These are phyloP conservation scores for Psophia crepitans DNA, from an alignment of 2,113 vertebrate genomes.

Conservation along the genomic window DNA sequence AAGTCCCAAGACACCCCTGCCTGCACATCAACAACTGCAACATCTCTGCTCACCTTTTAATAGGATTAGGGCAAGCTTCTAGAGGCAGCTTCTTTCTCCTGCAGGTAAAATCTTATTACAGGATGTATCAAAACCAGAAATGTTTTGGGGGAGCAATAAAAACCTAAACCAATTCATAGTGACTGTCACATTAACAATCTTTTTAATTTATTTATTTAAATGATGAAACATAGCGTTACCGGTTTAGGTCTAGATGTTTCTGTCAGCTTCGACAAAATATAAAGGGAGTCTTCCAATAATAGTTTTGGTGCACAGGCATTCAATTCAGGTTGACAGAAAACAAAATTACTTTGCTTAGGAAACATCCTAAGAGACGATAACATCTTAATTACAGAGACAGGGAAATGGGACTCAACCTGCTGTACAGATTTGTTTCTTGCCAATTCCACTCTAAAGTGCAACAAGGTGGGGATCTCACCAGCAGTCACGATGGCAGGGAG, in stretches of 20 bases:
- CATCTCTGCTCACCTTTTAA: not conserved
- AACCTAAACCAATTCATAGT: not conserved
- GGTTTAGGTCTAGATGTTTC: not conserved
- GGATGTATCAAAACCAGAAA: not conserved
- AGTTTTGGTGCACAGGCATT: not conserved
- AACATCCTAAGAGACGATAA: not conserved
- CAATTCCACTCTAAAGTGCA: not conserved
- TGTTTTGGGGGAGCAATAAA: slow-evolving; percentile 14
- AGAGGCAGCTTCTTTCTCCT: slow-evolving; percentile 7
- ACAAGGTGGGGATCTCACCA: accelerated
- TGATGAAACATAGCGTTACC: not conserved
- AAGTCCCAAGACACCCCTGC: not conserved
- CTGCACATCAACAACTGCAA: not conserved
- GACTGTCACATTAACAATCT: not conserved
- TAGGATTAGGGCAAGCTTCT: not conserved
- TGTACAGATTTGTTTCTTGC: not conserved
- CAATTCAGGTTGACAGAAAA: slow-evolving; percentile 39
- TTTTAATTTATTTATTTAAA: slow-evolving; percentile 4
- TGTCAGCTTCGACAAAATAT: slow-evolving; percentile 9
- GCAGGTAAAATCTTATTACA: slow-evolving; percentile 25
- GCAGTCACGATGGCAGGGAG: not conserved
- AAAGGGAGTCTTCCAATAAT: not conserved
- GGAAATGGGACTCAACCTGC: not conserved
- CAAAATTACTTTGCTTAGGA: slow-evolving; percentile 28
- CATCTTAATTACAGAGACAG: slow-evolving; percentile 37